Conservation (phyloP, 2,113 vertebrate species). For the Notiomystis cincta region DNA sequence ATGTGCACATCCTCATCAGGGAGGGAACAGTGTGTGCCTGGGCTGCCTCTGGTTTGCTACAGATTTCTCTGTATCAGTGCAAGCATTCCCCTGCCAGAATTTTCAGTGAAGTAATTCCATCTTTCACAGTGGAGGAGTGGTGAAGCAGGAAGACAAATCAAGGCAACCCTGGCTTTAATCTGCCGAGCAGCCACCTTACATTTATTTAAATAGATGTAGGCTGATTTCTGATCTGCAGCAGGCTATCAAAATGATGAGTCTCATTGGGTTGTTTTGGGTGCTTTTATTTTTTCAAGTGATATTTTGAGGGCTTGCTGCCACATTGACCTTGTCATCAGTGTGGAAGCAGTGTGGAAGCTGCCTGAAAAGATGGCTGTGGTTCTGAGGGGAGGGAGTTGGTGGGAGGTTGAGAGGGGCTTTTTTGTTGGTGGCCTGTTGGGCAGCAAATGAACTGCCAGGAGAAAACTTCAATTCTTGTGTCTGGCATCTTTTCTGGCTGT, state of each 20-base stretch:
- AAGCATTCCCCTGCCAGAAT: neutral
- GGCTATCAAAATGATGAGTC: neutral
- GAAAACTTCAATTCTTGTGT: neutral
- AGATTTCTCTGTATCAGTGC: neutral
- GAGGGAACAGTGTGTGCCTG: neutral
- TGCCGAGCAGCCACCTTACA: neutral
- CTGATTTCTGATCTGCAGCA: neutral
- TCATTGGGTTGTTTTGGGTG: neutral
- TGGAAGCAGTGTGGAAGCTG: neutral
- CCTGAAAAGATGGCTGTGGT: neutral
- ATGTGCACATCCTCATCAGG: fast-evolving
- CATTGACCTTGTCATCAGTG: neutral
- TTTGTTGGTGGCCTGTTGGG: neutral
- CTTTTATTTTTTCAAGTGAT: neutral
- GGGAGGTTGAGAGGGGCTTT: neutral
- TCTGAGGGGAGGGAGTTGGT: neutral
- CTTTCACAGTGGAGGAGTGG: neutral
- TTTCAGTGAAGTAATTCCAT: neutral
- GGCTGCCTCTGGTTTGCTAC: neutral
- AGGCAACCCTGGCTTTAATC: neutral
- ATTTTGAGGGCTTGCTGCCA: neutral
- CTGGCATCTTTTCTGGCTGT: neutral
- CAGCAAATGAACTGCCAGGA: neutral
- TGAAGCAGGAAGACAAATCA: neutral
- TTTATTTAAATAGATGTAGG: neutral